These are phyloP conservation scores for Lepus americanus DNA, from an alignment of 2,113 vertebrate species.

Conservation along the genomic window DNA sequence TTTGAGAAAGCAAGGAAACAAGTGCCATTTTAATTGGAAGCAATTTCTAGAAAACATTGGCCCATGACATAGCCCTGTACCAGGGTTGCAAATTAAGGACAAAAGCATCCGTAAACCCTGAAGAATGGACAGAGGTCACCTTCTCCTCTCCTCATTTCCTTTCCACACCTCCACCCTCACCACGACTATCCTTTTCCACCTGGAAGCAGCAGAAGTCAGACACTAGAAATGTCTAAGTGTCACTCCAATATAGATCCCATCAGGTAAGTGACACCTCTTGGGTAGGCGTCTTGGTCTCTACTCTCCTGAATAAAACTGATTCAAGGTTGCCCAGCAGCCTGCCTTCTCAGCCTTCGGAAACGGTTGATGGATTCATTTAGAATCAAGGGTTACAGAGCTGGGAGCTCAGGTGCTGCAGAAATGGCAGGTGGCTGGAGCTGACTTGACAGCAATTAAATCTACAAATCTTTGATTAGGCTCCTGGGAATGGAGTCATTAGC, in stretches of 20 bases:
- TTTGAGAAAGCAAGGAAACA: background rate
- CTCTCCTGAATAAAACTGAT: conserved; percentile 85
- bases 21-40: background rate
- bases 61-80: rapidly evolving
- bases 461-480: conserved; percentile 96
- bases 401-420: conserved; percentile 92
- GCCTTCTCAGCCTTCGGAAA: conserved; percentile 89
- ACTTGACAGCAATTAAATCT: conserved; percentile 97
- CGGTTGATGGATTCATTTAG: conserved; percentile 91
- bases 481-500: conserved; percentile 94
- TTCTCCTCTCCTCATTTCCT: background rate
- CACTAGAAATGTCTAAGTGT: background rate
- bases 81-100: background rate
- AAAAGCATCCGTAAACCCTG: background rate
- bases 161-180: background rate
- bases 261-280: conserved; percentile 60
- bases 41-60: background rate
- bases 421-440: conserved; percentile 94
- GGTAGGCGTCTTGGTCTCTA: conserved; percentile 82
- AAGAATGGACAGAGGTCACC: background rate
- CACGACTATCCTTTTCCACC: background rate
- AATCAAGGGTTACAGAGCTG: conserved; percentile 82
- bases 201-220: background rate
- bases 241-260: background rate
- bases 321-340: conserved; percentile 92